These are phyloP conservation scores for Cotesia glomerata DNA, from an alignment of 1,140 invertebrate species.

Conservation along the genomic window DNA sequence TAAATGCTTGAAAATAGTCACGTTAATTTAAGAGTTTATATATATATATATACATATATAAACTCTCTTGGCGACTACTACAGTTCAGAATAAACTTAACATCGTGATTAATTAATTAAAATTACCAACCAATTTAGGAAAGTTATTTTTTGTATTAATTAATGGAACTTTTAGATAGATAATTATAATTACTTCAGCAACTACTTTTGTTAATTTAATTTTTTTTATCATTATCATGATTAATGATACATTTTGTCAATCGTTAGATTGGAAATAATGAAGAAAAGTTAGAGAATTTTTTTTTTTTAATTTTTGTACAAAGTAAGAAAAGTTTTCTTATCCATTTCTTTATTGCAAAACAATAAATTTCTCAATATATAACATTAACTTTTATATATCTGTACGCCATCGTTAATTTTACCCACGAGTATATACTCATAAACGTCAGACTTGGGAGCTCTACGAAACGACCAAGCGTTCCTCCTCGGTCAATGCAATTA, in stretches of 20 bases:
- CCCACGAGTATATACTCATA: background rate
- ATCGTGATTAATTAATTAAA: background rate
- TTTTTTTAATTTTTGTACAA: too few species aligned
- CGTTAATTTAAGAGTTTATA: conserved; percentile 7
- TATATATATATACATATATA: background rate
- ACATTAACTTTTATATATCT: background rate
- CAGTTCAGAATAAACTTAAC: background rate
- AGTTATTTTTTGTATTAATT: background rate
- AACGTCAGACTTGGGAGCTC: conserved; percentile 4
- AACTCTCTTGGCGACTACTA: background rate
- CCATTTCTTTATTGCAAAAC: background rate
- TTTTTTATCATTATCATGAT: too few species aligned
- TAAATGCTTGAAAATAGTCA: conserved; percentile 25
- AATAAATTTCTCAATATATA: background rate
- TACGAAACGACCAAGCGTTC: conserved; percentile 14
- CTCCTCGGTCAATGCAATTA: conserved; percentile 24
- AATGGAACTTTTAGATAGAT: too few species aligned
- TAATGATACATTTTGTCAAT: too few species aligned
- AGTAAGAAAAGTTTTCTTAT: too few species aligned
- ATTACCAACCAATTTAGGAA: background rate
- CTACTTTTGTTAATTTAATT: too few species aligned
- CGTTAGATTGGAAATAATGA: too few species aligned
- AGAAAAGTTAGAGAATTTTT: too few species aligned
- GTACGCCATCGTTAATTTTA: conserved; percentile 14
- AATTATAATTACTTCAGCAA: too few species aligned